Conservation (phyloP, 2,797 vertebrate species). For the Cephalopachus bancanus region DNA sequence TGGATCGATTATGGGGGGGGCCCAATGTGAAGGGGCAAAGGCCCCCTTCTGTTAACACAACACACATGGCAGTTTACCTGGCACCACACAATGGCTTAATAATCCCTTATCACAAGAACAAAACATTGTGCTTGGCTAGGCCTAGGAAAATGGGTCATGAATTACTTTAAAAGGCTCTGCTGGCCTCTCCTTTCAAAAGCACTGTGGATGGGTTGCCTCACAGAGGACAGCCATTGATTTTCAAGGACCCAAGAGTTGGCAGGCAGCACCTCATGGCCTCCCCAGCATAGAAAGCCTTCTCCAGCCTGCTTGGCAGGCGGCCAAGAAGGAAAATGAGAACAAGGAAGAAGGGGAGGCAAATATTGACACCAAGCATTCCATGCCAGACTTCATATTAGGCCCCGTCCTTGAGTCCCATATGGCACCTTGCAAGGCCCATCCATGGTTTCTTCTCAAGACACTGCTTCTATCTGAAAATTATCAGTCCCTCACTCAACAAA, state of each 20-base stretch:
- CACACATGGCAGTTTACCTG: slow-evolving; percentile 16
- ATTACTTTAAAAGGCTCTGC: slow-evolving; percentile 59
- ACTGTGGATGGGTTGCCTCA: not conserved
- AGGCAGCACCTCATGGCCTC: not conserved
- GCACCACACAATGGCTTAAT: slow-evolving; percentile 28
- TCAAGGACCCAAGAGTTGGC: not conserved
- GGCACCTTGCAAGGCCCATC: accelerated
- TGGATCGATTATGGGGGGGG: not conserved
- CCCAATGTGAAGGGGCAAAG: not conserved
- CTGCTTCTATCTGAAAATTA: not conserved
- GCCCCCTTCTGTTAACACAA: not conserved
- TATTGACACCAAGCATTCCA: no score
- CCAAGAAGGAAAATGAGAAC: not conserved
- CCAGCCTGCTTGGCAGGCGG: not conserved
- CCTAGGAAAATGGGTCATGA: slow-evolving; percentile 65
- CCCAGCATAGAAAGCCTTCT: not conserved
- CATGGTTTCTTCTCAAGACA: not conserved
- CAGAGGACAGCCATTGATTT: not conserved
- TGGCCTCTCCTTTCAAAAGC: slow-evolving; percentile 54
- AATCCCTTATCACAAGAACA: slow-evolving; percentile 52
- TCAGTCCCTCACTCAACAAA: not conserved
- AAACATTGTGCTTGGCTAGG: not conserved
- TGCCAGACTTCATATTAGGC: not conserved
- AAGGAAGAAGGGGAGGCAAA: no score
- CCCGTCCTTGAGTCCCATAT: not conserved